Evolutionary conservation across 1,140 invertebrate species (phyloP), one percentile per base, ranked within the genome.

Genomic region (Sycobia sp.): DNA sequence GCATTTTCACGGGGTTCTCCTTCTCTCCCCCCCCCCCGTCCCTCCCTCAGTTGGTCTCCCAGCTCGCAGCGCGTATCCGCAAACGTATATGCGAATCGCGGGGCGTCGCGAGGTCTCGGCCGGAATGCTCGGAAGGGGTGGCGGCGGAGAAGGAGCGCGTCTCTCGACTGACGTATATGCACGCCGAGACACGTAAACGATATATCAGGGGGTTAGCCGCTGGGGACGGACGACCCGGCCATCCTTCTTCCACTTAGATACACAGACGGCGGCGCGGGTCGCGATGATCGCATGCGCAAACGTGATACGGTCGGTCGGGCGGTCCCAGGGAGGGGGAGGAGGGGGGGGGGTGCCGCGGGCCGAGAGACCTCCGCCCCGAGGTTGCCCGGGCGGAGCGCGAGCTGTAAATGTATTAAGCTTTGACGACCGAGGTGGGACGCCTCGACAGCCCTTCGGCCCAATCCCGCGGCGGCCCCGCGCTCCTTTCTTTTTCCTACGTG

Each of bases 371-470:
- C n/a, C n/a, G n/a, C n/a, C n/a, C n/a, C n/a, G n/a, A n/a, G n/a
- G n/a, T n/a, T n/a, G n/a, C n/a, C n/a, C n/a, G n/a, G 71, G 72
- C 77, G 75, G 65, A 67, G 64, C 49, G 60, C 23, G 43, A 64
- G 79, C 73, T 79, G 80, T 82, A 82, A 82, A 82, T 79, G 79
- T 82, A 82, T 82, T 81, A 82, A 79, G 78, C 73, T 79, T 80
- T 80, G 78, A 82, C 76, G 77, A 81, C 70, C 73, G 73, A 71
- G 74, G 67, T 73, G 77, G 78, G 77, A 81, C 74, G 20, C 36
- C 34, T 14, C 11, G 41, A n/a, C 69, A 71, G 63, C 71, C 69
- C 65, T 69, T 70, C 67, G 61, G 67, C 69, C 63, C 62, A 65
- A 34, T 47, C 41, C 46, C 20, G 29, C 39, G 16, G 32, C 14